These are phyloP conservation scores for Ammospiza caudacuta DNA, from an alignment of 2,113 vertebrate genomes.

Conservation along the genomic window DNA sequence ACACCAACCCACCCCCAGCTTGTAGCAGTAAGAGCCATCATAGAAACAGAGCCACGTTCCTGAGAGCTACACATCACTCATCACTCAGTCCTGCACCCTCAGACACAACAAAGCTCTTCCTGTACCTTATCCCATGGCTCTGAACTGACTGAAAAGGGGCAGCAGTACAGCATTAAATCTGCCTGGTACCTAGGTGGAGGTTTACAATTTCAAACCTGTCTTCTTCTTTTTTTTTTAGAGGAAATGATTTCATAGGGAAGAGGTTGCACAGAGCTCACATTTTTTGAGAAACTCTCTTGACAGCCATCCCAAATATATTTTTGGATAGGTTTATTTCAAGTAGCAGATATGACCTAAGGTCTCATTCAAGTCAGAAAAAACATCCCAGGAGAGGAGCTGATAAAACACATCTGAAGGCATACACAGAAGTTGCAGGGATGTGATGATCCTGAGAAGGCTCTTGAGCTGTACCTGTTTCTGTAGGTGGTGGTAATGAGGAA, in stretches of 20 bases:
- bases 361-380: background rate
- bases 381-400: background rate
- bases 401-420: background rate
- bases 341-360: background rate
- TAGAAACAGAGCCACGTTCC: background rate
- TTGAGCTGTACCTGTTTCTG: background rate
- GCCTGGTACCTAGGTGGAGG: background rate
- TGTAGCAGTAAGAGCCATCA: accelerated
- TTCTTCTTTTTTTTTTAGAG: background rate
- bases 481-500: background rate
- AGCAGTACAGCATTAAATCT: background rate
- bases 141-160: background rate
- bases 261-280: background rate
- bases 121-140: background rate
- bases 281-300: background rate
- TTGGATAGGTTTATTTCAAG: background rate
- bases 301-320: background rate
- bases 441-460: background rate
- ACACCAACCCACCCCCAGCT: accelerated
- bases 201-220: background rate
- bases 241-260: background rate
- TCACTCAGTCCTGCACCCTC: background rate
- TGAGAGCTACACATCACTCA: background rate
- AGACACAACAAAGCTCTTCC: background rate
- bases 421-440: background rate